Evolutionary conservation across 2,888 invertebrate genomes (phyloP), one percentile per base, ranked within the genome.

Genomic region (Trilocha varians): DNA sequence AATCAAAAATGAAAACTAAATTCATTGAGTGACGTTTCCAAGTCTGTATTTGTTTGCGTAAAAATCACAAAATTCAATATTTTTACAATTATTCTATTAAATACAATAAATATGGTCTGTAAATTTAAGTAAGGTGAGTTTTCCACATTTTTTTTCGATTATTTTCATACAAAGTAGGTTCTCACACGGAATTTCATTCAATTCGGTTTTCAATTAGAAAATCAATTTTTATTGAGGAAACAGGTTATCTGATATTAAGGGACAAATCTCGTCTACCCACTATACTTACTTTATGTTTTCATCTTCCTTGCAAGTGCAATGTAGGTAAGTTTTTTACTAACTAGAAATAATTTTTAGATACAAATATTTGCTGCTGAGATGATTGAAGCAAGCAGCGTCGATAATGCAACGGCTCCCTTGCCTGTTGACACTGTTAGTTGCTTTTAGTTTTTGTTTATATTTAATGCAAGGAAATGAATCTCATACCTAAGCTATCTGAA

Each of bases 351-450:
- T 47, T 39, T 15, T 42, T 38, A 46, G 43, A 32, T 36, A 39
- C 33, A 39, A 36, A 43, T 6, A 1, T 25, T 59, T 52, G 70
- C 69, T 68, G 68, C 62, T 65, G 59, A 62, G 67, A 84, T 84
- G 83, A 71, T 78, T 57, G 79, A 78, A 66, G 66, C 74, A 49
- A 65, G 67, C 59, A 76, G 69, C 60, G 65, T 69, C 45, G 78
- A 78, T 44, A 77, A 66, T 55, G 59, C 69, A 52, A 61, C 67
- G 42, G 64, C 59, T 41, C 50, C 65, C 51, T 54, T 55, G 45
- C 58, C 64, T 36, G 48, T 62, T 42, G 53, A 46, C 42, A 53
- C 61, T 54, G 68, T 68, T 52, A 63, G 59, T 49, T 36, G 25
- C 1, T 25, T 16, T 9, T 35, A 13, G 14, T 34, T 16, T n/a